These are phyloP conservation scores for Penaeus vannamei DNA, from an alignment of 1,140 invertebrate genomes.

Conservation along the genomic window DNA sequence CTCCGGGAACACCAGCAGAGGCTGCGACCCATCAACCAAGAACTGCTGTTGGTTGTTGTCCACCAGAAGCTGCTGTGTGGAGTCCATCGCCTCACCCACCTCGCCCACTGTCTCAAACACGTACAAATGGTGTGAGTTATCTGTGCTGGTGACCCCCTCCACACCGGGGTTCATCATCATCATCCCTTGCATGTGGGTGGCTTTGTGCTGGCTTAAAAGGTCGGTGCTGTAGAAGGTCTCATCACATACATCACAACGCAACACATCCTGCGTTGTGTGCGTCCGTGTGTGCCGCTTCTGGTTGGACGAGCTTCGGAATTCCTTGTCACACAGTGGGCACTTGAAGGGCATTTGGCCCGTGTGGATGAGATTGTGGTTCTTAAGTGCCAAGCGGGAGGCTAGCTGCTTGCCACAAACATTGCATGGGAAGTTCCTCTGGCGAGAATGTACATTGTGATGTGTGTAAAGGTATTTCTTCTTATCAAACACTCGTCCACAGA, in stretches of 20 bases:
- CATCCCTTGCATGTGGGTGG: constrained; percentile 65
- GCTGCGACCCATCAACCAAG: constrained; percentile 55
- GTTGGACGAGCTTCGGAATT: constrained; percentile 66
- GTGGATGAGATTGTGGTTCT: constrained; percentile 66
- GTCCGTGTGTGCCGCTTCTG: constrained; percentile 60
- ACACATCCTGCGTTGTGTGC: constrained; percentile 44
- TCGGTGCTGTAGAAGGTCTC: constrained; percentile 53
- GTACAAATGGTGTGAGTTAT: constrained; percentile 57
- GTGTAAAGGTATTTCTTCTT: constrained; percentile 67
- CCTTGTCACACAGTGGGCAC: constrained; percentile 60
- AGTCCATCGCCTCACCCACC: constrained; percentile 55
- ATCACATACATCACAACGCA: constrained; percentile 58
- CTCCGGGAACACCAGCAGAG: constrained; percentile 61
- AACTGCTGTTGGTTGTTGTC: constrained; percentile 62
- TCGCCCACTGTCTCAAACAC: constrained; percentile 61
- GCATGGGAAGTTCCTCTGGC: constrained; percentile 63
- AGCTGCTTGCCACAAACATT: constrained; percentile 64
- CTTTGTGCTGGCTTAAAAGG: constrained; percentile 59
- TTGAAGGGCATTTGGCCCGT: constrained; percentile 65
- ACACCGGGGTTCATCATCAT: constrained; percentile 64
- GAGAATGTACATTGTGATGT: constrained; percentile 67
- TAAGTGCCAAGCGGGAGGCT: constrained; percentile 61
- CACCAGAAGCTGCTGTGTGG: constrained; percentile 57
- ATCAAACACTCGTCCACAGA: constrained; percentile 66
- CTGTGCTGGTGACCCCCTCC: constrained; percentile 46